A percentile compares a stretch with the other conserved stretches of the same genome.
These are phyloP conservation scores for Aphelinus atriplicis DNA, from an alignment of 1,140 invertebrate species.

Conservation along the genomic window DNA sequence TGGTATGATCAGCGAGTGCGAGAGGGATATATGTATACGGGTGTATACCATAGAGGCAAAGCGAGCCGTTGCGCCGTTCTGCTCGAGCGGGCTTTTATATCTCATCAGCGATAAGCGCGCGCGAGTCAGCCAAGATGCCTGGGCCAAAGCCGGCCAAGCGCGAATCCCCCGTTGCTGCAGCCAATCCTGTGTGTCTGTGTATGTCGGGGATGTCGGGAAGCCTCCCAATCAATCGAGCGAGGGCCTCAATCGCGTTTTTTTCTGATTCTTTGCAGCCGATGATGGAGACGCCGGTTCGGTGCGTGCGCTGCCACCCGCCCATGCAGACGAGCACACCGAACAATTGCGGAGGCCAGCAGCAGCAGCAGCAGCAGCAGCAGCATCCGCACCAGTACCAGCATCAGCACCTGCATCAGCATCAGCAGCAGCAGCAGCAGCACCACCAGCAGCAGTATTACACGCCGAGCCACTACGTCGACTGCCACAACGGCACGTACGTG, in stretches of 20 bases:
- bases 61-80: too few relatives aligned
- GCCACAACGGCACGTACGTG: constrained; percentile 53
- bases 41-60: too few relatives aligned
- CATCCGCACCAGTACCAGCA: constrained; percentile 43
- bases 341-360: constrained; percentile 56
- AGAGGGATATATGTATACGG: too few relatives aligned
- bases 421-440: constrained; percentile 49
- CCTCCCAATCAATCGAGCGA: too few relatives aligned
- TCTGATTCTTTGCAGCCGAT: constrained; percentile 44
- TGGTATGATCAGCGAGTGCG: too few relatives aligned
- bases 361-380: constrained; percentile 56
- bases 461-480: constrained; percentile 56
- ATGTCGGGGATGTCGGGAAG: too few relatives aligned
- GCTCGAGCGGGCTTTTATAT: too few relatives aligned
- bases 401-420: constrained; percentile 1
- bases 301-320: constrained; percentile 58
- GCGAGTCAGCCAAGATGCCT: too few relatives aligned
- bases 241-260: neutral
- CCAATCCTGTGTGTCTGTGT: too few relatives aligned
- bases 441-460: constrained; percentile 56
- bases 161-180: too few relatives aligned
- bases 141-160: too few relatives aligned
- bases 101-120: too few relatives aligned
- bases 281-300: constrained; percentile 59
- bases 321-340: constrained; percentile 54